Percentiles rank a stretch among this genome's conserved stretches.
These are phyloP conservation scores for Lucilia cuprina DNA, from an alignment of 1,140 invertebrate species.

Conservation along the genomic window DNA sequence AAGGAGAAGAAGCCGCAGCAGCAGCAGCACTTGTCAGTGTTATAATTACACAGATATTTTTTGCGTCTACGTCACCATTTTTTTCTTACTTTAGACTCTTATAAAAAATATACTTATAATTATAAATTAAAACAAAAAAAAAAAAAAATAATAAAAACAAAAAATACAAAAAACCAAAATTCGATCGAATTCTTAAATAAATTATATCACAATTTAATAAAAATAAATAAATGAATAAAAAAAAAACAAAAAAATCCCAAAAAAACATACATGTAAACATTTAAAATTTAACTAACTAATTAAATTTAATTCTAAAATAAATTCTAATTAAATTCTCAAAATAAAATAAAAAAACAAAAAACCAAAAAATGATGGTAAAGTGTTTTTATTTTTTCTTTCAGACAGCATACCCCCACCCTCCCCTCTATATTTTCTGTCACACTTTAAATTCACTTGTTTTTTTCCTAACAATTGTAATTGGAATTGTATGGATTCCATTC, in stretches of 20 bases:
- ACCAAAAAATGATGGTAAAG: background rate
- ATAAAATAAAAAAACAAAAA: slow-evolving; percentile 21
- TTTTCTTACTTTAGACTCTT: slow-evolving; percentile 35
- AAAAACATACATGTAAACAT: slow-evolving; percentile 35
- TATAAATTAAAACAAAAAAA: slow-evolving; percentile 21
- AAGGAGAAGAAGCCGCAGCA: slow-evolving; percentile 22
- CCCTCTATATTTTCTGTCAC: no score
- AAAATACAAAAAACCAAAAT: slow-evolving; percentile 29
- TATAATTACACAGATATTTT: slow-evolving; percentile 33
- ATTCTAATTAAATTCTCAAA: slow-evolving; percentile 35
- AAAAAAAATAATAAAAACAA: background rate
- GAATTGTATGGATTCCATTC: no score
- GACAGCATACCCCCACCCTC: no score
- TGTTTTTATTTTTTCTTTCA: no score
- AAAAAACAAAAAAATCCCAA: slow-evolving; percentile 20
- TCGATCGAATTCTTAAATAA: slow-evolving; percentile 35
- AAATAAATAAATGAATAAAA: slow-evolving; percentile 30
- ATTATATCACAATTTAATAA: slow-evolving; percentile 35
- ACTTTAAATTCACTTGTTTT: no score
- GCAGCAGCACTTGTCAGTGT: slow-evolving; percentile 33
- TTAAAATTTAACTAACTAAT: slow-evolving; percentile 35
- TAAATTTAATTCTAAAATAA: slow-evolving; percentile 35
- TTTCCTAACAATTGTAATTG: no score
- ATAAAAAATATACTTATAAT: slow-evolving; percentile 35
- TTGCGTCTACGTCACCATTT: slow-evolving; percentile 34